Percentiles rank a stretch among this genome's conserved stretches.
These are phyloP conservation scores for Rattus rattus DNA, from an alignment of 2,113 vertebrate genomes.

Conservation along the genomic window DNA sequence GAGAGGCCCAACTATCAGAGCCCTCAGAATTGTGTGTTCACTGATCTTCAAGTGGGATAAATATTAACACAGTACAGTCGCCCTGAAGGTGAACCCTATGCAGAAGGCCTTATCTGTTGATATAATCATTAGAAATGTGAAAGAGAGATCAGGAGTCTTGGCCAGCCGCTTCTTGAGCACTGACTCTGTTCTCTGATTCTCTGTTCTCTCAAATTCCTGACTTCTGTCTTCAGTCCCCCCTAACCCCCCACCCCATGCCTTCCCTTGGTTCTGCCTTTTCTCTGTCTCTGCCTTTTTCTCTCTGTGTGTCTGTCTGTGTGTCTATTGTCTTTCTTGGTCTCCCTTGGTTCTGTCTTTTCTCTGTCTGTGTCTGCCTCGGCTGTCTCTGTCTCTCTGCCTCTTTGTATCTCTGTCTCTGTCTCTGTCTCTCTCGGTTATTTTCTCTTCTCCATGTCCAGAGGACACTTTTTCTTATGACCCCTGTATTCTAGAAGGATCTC, in stretches of 20 bases:
- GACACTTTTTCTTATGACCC: not conserved
- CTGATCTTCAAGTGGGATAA: slow-evolving; percentile 32
- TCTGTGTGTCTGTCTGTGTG: not conserved
- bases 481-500: not conserved
- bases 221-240: not conserved
- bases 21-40: slow-evolving; percentile 28
- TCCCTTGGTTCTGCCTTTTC: not conserved
- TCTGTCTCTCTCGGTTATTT: not conserved
- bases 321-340: not conserved
- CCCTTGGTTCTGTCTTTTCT: not conserved
- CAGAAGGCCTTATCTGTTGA: slow-evolving; percentile 31
- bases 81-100: not conserved
- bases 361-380: not conserved
- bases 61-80: not conserved
- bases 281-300: not conserved
- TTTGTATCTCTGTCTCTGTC: not conserved
- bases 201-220: not conserved
- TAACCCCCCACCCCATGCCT: not conserved
- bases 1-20: not conserved
- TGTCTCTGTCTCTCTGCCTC: not conserved
- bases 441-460: not conserved
- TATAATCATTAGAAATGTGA: not conserved
- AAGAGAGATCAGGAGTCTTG: not conserved
- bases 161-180: not conserved
- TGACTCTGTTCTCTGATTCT: not conserved